Conservation (phyloP, 37 sponge, comb jelly and placozoan species). For the Chondrosia reniformis region DNA sequence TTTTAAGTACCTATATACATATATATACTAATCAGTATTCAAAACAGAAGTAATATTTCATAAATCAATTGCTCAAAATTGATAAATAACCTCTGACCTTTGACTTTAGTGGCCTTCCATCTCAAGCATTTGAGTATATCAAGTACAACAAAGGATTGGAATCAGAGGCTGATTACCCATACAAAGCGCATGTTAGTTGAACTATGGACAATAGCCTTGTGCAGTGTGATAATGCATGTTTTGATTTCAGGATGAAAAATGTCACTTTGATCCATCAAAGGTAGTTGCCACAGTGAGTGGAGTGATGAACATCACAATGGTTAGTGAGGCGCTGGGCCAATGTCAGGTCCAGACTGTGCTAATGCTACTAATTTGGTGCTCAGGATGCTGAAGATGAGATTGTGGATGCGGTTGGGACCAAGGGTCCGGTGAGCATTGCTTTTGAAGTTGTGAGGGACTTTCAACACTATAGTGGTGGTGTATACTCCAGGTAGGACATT, state of each 20-base stretch:
- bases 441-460: constrained; percentile 55
- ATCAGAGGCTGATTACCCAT: constrained; percentile 49
- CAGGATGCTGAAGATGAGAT: constrained; percentile 65
- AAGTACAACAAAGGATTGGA: constrained; percentile 64
- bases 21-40: too few relatives aligned
- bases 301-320: constrained; percentile 61
- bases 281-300: constrained; percentile 64
- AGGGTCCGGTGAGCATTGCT: constrained; percentile 68
- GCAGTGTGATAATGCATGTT: background rate
- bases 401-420: constrained; percentile 39
- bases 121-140: constrained; percentile 79
- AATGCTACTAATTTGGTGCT: too few relatives aligned
- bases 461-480: constrained; percentile 48
- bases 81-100: too few relatives aligned
- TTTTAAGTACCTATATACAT: too few relatives aligned
- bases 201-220: background rate
- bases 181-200: constrained; percentile 32
- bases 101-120: constrained; percentile 65
- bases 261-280: constrained; percentile 28
- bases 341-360: too few relatives aligned
- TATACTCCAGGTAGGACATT: constrained; percentile 60
- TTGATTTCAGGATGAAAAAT: constrained; percentile 31
- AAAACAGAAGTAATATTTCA: too few relatives aligned
- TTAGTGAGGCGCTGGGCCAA: too few relatives aligned
- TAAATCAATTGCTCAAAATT: too few relatives aligned